Evolutionary conservation across 2,888 invertebrate genomes (phyloP).

Genomic region (Plebejus melissa): DNA sequence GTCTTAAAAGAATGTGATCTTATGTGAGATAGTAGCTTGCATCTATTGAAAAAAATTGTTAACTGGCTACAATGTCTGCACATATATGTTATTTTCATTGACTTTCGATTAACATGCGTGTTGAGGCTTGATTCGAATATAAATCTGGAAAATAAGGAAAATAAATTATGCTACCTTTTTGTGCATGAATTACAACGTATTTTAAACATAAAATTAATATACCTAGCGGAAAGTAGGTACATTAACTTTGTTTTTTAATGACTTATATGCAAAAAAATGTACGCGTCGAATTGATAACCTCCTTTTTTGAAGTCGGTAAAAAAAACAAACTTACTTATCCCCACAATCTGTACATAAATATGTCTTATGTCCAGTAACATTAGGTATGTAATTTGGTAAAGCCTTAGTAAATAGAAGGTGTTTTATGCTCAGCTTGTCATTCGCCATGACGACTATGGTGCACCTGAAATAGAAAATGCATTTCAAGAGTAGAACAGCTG

Average conservation of each 20-base stretch:
- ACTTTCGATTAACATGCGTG: slow-evolving; percentile 62
- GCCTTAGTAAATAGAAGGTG: slow-evolving; percentile 64
- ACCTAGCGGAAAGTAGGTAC: too few species aligned
- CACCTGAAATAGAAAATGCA: slow-evolving; percentile 2
- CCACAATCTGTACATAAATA: slow-evolving; percentile 76
- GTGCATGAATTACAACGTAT: background rate
- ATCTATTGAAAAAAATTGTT: slow-evolving; percentile 64
- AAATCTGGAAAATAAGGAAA: slow-evolving; percentile 56
- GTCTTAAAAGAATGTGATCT: slow-evolving; percentile 68
- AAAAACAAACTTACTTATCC: slow-evolving; percentile 65
- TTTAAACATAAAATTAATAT: background rate
- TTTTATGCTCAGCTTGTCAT: slow-evolving; percentile 60
- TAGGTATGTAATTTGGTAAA: slow-evolving; percentile 57
- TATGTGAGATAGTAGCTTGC: slow-evolving; percentile 70
- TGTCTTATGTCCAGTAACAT: slow-evolving; percentile 56
- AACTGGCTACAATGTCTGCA: slow-evolving; percentile 58
- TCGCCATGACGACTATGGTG: slow-evolving; percentile 32
- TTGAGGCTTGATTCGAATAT: slow-evolving; percentile 60
- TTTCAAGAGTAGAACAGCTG: background rate
- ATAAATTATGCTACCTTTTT: slow-evolving; percentile 27
- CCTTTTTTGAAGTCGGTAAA: background rate
- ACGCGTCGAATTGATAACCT: too few species aligned
- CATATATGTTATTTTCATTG: slow-evolving; percentile 61
- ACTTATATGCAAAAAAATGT: too few species aligned
- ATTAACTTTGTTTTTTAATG: too few species aligned